Evolutionary conservation across 2,888 invertebrate genomes (phyloP).

Genomic region (Eristalinus sepulchralis): DNA sequence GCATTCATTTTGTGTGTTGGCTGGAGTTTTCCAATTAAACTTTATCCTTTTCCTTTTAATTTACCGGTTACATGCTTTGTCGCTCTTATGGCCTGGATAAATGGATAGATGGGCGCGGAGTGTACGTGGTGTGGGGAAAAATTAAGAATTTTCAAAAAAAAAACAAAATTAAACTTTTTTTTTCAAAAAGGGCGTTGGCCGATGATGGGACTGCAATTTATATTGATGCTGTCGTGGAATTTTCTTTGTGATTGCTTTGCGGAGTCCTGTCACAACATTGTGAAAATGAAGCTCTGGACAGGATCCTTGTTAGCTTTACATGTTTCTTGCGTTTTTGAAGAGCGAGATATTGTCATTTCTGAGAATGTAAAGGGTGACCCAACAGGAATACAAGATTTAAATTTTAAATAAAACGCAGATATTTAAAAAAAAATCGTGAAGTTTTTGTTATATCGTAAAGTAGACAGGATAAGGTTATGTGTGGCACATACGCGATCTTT

Average conservation of each 20-base stretch:
- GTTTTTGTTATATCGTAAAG: no score
- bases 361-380: no score
- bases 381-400: no score
- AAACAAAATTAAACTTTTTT: constrained; percentile 1
- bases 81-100: constrained; percentile 73
- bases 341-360: no score
- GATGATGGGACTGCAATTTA: background rate
- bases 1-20: constrained; percentile 71
- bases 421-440: no score
- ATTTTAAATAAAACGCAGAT: no score
- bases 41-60: constrained; percentile 81
- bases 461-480: no score
- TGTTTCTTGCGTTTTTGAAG: no score
- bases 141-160: background rate
- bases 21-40: constrained; percentile 81
- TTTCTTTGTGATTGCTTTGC: background rate
- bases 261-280: no score
- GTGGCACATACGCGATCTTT: no score
- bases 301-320: no score
- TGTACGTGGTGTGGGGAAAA: constrained; percentile 34
- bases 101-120: background rate
- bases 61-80: constrained; percentile 81
- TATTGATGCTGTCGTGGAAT: background rate
- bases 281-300: no score
- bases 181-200: background rate